Evolutionary conservation across 2,888 invertebrate genomes (phyloP).

Genomic region (Synanthedon tipuliformis): DNA sequence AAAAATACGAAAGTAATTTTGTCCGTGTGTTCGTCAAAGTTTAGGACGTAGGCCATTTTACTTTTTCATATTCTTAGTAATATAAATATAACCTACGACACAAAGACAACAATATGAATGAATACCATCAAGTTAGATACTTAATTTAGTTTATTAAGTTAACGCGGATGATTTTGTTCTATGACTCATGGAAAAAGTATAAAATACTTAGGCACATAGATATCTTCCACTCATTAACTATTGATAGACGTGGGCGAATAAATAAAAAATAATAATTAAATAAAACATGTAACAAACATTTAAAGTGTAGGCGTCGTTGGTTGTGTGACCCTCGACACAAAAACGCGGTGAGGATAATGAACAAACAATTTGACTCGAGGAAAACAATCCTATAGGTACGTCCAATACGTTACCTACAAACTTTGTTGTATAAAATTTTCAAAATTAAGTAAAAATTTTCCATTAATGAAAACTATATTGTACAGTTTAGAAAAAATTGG

Average conservation of each 20-base stretch:
- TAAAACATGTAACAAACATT: slow-evolving; percentile 33
- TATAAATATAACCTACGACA: no score
- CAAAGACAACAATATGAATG: no score
- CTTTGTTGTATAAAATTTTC: no score
- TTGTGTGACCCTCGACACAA: slow-evolving; percentile 10
- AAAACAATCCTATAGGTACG: not conserved
- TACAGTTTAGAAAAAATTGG: no score
- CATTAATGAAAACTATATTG: no score
- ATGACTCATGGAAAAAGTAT: not conserved
- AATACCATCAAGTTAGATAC: no score
- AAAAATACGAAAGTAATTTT: no score
- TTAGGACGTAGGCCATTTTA: no score
- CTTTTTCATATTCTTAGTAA: no score
- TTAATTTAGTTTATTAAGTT: not conserved
- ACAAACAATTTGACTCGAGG: slow-evolving; percentile 1
- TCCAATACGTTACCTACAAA: no score
- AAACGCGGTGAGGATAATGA: slow-evolving; percentile 5
- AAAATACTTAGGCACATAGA: not conserved
- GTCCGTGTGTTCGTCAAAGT: no score
- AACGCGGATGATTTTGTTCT: not conserved
- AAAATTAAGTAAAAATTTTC: no score
- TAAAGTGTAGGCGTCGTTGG: slow-evolving; percentile 34
- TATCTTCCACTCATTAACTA: slow-evolving; percentile 6
- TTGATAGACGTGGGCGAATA: slow-evolving; percentile 38
- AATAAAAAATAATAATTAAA: slow-evolving; percentile 43